Conservation (phyloP, 2,113 vertebrate genomes). For the Tympanuchus pallidicinctus region DNA sequence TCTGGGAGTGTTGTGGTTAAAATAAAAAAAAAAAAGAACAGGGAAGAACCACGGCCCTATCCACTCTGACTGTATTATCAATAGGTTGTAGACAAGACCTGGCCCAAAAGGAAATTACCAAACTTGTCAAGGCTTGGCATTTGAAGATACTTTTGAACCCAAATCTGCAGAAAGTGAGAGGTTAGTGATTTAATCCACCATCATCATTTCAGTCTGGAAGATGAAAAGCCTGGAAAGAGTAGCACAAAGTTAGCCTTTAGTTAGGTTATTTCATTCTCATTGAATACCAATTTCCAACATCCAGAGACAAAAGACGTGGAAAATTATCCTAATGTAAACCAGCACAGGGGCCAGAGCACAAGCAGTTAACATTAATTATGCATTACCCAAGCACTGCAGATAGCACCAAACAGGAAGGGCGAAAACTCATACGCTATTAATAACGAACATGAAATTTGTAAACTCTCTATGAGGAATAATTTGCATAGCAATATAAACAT, state of each 20-base stretch:
- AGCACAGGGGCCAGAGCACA: slow-evolving; percentile 59
- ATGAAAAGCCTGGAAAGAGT: slow-evolving; percentile 34
- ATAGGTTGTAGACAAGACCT: not conserved
- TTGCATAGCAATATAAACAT: slow-evolving; percentile 82
- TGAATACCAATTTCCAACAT: slow-evolving; percentile 62
- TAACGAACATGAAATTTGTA: slow-evolving; percentile 83
- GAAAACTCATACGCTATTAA: slow-evolving; percentile 79
- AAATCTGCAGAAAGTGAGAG: not conserved
- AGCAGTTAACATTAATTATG: slow-evolving; percentile 83
- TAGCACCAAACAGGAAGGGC: slow-evolving; percentile 75
- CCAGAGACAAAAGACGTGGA: slow-evolving; percentile 49
- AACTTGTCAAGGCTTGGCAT: not conserved
- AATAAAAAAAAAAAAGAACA: not conserved
- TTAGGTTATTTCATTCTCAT: slow-evolving; percentile 41
- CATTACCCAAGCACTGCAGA: slow-evolving; percentile 77
- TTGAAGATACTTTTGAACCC: not conserved
- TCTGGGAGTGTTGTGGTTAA: not conserved
- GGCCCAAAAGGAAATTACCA: not conserved
- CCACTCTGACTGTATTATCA: not conserved
- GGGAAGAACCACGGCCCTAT: not conserved
- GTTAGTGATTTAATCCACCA: not conserved
- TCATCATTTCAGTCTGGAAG: slow-evolving; percentile 12
- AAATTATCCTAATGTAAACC: slow-evolving; percentile 67
- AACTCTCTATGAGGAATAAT: slow-evolving; percentile 82
- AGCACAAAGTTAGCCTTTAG: slow-evolving; percentile 6